Conservation (phyloP, 2,888 invertebrate genomes). For the Ormia ochracea region DNA sequence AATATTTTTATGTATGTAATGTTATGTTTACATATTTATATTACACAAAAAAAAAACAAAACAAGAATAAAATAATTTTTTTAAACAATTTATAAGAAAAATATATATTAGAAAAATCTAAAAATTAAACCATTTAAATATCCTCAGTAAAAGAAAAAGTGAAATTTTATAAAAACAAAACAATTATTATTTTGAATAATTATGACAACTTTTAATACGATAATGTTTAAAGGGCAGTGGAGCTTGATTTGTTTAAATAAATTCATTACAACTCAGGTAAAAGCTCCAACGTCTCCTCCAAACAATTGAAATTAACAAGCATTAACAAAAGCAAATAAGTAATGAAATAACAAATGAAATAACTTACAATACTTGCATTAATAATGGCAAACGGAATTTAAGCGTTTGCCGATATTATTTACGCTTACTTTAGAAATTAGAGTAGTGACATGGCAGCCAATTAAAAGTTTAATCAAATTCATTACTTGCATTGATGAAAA, state of each 20-base stretch:
- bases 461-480: conserved; percentile 23
- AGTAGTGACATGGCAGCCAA: conserved; percentile 20
- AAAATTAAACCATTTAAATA: conserved; percentile 27
- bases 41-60: conserved; percentile 15
- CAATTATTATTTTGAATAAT: conserved; percentile 14
- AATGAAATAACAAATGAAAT: conserved; percentile 5
- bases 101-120: conserved; percentile 62
- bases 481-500: background rate
- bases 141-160: background rate
- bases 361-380: conserved; percentile 22
- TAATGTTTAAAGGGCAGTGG: conserved; percentile 28
- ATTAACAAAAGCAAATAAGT: background rate
- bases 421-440: conserved; percentile 50
- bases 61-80: conserved; percentile 25
- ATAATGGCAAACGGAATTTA: conserved; percentile 49
- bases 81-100: conserved; percentile 50
- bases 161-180: background rate
- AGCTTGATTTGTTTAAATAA: conserved; percentile 62
- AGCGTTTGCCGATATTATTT: conserved; percentile 54
- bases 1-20: conserved; percentile 50
- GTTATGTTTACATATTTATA: conserved; percentile 46
- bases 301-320: conserved; percentile 12
- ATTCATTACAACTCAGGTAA: conserved; percentile 62
- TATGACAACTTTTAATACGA: background rate
- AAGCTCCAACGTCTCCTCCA: conserved; percentile 50